A percentile compares a stretch with the other conserved stretches of the same genome.
Evolutionary conservation across 2,113 vertebrate species (phyloP).

Genomic region (Irena cyanogastra): DNA sequence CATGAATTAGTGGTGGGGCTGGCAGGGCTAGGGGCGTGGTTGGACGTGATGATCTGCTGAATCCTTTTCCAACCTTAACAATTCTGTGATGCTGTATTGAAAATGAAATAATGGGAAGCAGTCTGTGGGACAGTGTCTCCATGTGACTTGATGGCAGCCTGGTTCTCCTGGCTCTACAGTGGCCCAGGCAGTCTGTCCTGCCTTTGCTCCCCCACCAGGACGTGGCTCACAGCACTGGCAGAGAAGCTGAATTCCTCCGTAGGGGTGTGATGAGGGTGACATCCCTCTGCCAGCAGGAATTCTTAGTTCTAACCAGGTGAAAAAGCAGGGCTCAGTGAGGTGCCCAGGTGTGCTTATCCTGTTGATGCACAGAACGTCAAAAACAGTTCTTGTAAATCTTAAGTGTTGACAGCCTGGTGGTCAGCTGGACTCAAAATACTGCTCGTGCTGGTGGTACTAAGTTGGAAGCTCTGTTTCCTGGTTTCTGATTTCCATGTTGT

Average conservation of each 20-base stretch:
- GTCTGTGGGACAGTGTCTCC: not conserved
- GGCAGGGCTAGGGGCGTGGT: not conserved
- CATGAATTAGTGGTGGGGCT: not conserved
- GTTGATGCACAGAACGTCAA: too few relatives aligned
- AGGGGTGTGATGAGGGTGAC: not conserved
- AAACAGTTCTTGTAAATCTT: fast-evolving
- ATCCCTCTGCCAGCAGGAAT: not conserved
- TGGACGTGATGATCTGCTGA: fast-evolving
- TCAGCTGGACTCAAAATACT: not conserved
- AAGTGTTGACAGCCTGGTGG: not conserved
- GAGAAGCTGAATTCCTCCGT: not conserved
- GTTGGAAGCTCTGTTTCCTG: not conserved
- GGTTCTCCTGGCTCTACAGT: not conserved
- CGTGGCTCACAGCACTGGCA: fast-evolving
- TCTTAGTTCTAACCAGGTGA: not conserved
- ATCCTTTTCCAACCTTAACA: not conserved
- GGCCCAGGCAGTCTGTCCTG: not conserved
- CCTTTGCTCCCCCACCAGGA: fast-evolving
- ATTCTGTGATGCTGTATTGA: fast-evolving
- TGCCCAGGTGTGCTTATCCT: not conserved
- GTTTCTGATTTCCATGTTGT: not conserved
- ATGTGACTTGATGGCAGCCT: not conserved
- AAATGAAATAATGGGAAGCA: not conserved
- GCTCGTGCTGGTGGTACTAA: not conserved
- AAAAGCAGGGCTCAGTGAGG: not conserved